These are phyloP conservation scores for Ophioninae sp. DNA, from an alignment of 2,888 invertebrate genomes.

Conservation along the genomic window DNA sequence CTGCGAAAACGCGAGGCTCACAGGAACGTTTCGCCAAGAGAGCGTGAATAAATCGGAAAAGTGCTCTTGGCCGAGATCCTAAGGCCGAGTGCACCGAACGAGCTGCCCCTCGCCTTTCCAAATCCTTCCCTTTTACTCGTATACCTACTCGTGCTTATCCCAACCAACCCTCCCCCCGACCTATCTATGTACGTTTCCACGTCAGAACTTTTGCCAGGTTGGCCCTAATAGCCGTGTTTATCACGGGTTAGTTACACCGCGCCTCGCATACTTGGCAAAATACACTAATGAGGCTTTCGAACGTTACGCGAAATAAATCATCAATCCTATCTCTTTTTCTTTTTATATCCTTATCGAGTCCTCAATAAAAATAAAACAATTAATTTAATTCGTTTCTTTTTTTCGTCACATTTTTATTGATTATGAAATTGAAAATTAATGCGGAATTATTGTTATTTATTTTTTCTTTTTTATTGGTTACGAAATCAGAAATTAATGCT, in stretches of 20 bases:
- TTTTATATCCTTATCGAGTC: too few species aligned
- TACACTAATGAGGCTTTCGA: background rate
- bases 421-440: too few species aligned
- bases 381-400: too few species aligned
- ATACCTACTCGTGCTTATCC: constrained; percentile 25
- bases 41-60: constrained; percentile 67
- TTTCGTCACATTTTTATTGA: too few species aligned
- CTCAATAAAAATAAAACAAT: too few species aligned
- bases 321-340: too few species aligned
- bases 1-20: constrained; percentile 33
- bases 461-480: too few species aligned
- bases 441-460: too few species aligned
- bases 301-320: background rate
- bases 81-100: constrained; percentile 38
- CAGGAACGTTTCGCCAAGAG: constrained; percentile 58
- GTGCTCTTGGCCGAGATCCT: constrained; percentile 62
- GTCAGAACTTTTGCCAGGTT: constrained; percentile 10
- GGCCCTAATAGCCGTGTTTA: constrained; percentile 7
- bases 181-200: constrained; percentile 12
- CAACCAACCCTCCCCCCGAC: constrained; percentile 8
- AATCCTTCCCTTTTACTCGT: constrained; percentile 39
- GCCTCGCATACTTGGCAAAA: background rate
- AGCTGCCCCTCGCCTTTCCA: constrained; percentile 48
- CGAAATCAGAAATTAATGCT: too few species aligned
- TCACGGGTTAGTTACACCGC: background rate